Percentiles rank a stretch among this genome's conserved stretches.
These are phyloP conservation scores for Xestia xanthographa DNA, from an alignment of 2,888 invertebrate genomes.

Conservation along the genomic window DNA sequence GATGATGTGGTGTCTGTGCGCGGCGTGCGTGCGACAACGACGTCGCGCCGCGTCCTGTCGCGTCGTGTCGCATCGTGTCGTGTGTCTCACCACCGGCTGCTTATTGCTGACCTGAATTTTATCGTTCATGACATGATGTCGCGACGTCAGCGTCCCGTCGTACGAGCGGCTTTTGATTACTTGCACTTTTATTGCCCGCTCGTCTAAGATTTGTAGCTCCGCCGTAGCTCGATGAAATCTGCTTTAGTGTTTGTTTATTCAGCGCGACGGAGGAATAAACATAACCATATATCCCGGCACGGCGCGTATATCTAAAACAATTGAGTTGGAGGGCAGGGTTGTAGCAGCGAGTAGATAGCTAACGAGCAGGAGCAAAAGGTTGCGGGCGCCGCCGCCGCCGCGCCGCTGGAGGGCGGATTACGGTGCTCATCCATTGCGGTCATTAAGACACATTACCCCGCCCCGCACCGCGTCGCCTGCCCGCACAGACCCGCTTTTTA, in stretches of 20 bases:
- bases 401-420: constrained; percentile 82
- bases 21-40: constrained; percentile 64
- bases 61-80: constrained; percentile 57
- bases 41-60: constrained; percentile 54
- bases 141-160: constrained; percentile 60
- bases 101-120: constrained; percentile 74
- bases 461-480: constrained; percentile 65
- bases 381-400: constrained; percentile 71
- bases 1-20: constrained; percentile 84
- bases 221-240: constrained; percentile 65
- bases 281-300: constrained; percentile 48
- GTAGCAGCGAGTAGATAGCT: constrained; percentile 72
- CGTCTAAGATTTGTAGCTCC: constrained; percentile 63
- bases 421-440: constrained; percentile 88
- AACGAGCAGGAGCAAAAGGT: constrained; percentile 82
- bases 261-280: constrained; percentile 52
- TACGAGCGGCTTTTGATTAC: constrained; percentile 69
- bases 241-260: constrained; percentile 67
- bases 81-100: constrained; percentile 64
- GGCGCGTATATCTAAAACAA: constrained; percentile 68
- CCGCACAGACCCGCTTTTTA: constrained; percentile 86
- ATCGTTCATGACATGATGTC: constrained; percentile 65
- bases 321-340: constrained; percentile 68
- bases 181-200: constrained; percentile 68
- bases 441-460: constrained; percentile 89